phyloP scores from a whole-genome alignment of 2,888 invertebrate genomes.

The Hartigia nigra region DNA sequence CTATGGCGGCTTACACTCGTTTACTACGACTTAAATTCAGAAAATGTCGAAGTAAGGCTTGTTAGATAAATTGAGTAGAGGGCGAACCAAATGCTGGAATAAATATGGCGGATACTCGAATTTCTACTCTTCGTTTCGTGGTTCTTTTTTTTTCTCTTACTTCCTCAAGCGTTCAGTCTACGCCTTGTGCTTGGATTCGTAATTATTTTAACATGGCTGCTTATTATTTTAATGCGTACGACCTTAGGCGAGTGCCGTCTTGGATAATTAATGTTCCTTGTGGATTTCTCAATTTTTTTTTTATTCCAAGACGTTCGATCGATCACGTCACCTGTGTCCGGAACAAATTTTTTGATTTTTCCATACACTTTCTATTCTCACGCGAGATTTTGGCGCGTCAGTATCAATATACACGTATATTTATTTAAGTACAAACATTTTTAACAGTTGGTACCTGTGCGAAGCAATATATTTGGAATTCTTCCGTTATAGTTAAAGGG shows the following conservation, averaged over 20 bases:
- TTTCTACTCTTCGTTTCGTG: background rate
- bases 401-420: no score
- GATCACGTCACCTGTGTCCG: background rate
- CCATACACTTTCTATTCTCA: background rate
- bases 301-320: no score
- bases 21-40: background rate
- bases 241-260: background rate
- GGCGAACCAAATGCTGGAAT: background rate
- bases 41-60: background rate
- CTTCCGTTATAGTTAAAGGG: background rate
- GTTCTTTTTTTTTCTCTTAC: background rate
- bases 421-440: background rate
- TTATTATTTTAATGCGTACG: conserved; percentile 44
- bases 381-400: no score
- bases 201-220: conserved; percentile 46
- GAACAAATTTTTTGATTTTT: background rate
- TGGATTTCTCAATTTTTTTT: no score
- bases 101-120: background rate
- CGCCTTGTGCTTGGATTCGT: conserved; percentile 31
- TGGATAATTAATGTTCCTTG: no score
- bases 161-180: background rate
- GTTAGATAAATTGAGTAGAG: background rate
- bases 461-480: background rate
- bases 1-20: background rate
- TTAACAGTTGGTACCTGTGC: background rate